These are phyloP conservation scores for Lucinisca nassula DNA, from an alignment of 2,888 invertebrate species.

Conservation along the genomic window DNA sequence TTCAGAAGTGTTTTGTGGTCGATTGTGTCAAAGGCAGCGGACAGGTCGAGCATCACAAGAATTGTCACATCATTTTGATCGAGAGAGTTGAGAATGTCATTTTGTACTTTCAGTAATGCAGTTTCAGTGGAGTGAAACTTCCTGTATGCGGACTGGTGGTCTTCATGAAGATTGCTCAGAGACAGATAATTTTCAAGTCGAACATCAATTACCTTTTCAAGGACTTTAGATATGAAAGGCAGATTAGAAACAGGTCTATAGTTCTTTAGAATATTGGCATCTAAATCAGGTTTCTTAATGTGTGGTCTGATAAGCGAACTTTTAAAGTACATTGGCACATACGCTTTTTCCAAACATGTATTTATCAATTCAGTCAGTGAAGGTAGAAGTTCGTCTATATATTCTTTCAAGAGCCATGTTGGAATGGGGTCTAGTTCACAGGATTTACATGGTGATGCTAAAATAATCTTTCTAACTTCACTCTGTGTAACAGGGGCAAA, in stretches of 20 bases:
- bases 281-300: slow-evolving; percentile 30
- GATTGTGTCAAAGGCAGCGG: slow-evolving; percentile 59
- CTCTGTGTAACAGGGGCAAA: slow-evolving; percentile 1
- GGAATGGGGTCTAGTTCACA: slow-evolving; percentile 40
- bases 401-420: slow-evolving; percentile 40
- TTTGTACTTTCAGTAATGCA: slow-evolving; percentile 31
- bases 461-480: slow-evolving; percentile 10
- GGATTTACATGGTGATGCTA: slow-evolving; percentile 44
- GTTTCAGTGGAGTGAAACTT: slow-evolving; percentile 48
- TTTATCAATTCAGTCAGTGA: slow-evolving; percentile 18
- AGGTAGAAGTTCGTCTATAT: slow-evolving; percentile 20
- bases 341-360: slow-evolving; percentile 3
- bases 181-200: slow-evolving; percentile 11
- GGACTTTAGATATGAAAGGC: slow-evolving; percentile 7
- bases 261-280: slow-evolving; percentile 11
- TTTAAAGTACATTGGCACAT: slow-evolving; percentile 39
- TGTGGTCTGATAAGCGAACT: slow-evolving; percentile 31
- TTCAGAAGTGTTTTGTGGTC: slow-evolving; percentile 42
- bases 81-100: slow-evolving; percentile 37
- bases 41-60: slow-evolving; percentile 33
- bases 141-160: slow-evolving; percentile 26
- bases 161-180: slow-evolving; percentile 21
- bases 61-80: slow-evolving; percentile 36
- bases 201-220: slow-evolving; percentile 22
- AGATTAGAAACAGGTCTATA: slow-evolving; percentile 26